Percentiles rank a stretch among this genome's conserved stretches.
These are phyloP conservation scores for Lethenteron reissneri DNA, from an alignment of 2,113 vertebrate species.

Conservation along the genomic window DNA sequence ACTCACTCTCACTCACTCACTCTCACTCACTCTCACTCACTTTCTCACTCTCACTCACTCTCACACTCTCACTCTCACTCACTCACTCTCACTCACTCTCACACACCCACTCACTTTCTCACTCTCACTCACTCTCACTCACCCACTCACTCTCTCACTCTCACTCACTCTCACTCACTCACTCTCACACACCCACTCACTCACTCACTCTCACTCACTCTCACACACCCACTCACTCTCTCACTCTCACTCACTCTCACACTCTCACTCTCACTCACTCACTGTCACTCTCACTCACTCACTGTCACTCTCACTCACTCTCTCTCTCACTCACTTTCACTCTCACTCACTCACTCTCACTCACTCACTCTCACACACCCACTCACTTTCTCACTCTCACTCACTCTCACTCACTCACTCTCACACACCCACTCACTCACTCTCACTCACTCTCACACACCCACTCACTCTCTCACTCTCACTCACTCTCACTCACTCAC, in stretches of 20 bases:
- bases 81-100: not conserved
- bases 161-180: not conserved
- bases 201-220: not conserved
- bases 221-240: not conserved
- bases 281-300: not conserved
- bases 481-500: not conserved
- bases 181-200: not conserved
- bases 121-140: not conserved
- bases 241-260: not conserved
- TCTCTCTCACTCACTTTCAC: not conserved
- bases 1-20: not conserved
- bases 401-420: slow-evolving; percentile 3
- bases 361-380: not conserved
- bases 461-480: not conserved
- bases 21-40: slow-evolving; percentile 2
- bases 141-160: too few species aligned
- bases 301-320: too few species aligned
- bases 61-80: not conserved
- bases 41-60: slow-evolving; percentile 3
- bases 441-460: too few species aligned
- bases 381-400: not conserved
- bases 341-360: not conserved
- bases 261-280: not conserved
- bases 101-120: not conserved
- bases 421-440: too few species aligned